phyloP scores from a whole-genome alignment of 2,888 invertebrate species.

The Sylvicola cinctus region DNA sequence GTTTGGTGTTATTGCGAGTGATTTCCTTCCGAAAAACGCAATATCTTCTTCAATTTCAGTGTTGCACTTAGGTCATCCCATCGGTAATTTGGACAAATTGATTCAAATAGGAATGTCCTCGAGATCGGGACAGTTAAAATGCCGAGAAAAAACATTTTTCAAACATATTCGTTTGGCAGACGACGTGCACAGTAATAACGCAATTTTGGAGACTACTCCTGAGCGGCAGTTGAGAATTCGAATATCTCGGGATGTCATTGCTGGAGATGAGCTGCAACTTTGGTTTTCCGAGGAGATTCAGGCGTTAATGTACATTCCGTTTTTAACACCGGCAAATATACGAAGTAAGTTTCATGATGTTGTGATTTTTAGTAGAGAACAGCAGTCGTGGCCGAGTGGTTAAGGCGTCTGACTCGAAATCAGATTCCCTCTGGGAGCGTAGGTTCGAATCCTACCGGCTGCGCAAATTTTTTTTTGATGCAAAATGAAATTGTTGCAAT shows the following conservation, averaged over 20 bases:
- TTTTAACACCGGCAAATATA: constrained; percentile 58
- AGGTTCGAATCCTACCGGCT: constrained; percentile 73
- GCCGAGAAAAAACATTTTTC: constrained; percentile 12
- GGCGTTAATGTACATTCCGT: constrained; percentile 53
- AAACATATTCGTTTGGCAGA: constrained; percentile 28
- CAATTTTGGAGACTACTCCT: constrained; percentile 16
- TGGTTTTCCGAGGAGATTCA: constrained; percentile 70
- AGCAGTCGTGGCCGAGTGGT: constrained; percentile 50
- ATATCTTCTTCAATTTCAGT: constrained; percentile 5
- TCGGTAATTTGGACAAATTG: no score
- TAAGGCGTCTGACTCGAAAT: constrained; percentile 57
- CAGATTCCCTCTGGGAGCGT: constrained; percentile 74
- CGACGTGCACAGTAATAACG: constrained; percentile 35
- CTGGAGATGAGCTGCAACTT: constrained; percentile 48
- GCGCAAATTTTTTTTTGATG: constrained; percentile 24
- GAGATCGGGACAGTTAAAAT: not conserved
- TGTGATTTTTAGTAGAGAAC: not conserved
- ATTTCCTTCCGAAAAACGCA: constrained; percentile 7
- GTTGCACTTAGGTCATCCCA: constrained; percentile 4
- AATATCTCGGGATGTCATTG: constrained; percentile 24
- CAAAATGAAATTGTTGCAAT: not conserved
- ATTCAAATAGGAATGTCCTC: no score
- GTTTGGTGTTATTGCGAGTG: constrained; percentile 7
- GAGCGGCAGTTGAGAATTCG: constrained; percentile 18
- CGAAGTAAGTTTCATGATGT: constrained; percentile 34